These are phyloP conservation scores for Mirza zaza DNA, from an alignment of 2,113 vertebrate species.

Conservation along the genomic window DNA sequence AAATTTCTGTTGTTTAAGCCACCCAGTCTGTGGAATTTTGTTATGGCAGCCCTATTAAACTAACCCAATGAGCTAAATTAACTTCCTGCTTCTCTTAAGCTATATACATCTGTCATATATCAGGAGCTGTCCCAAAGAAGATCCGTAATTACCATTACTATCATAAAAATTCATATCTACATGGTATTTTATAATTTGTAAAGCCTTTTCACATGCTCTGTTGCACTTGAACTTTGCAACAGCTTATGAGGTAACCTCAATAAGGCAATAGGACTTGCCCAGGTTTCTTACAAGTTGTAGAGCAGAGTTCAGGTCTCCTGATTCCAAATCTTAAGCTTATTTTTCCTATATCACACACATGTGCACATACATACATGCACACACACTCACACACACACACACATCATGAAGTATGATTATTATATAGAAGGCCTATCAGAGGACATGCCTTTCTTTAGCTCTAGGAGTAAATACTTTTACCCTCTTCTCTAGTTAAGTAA, in stretches of 20 bases:
- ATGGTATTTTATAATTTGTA: conserved; percentile 34
- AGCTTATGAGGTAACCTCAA: background rate
- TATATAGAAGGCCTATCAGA: background rate
- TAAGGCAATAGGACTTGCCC: background rate
- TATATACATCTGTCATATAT: background rate
- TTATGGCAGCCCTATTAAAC: background rate
- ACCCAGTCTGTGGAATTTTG: background rate
- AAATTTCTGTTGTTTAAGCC: conserved; percentile 6
- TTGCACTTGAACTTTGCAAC: conserved; percentile 49
- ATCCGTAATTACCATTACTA: conserved; percentile 14
- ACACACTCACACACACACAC: background rate
- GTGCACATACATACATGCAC: background rate
- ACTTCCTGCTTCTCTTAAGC: conserved; percentile 41
- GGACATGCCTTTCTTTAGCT: conserved; percentile 10
- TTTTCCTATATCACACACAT: background rate
- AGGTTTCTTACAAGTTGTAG: background rate
- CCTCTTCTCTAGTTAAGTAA: background rate
- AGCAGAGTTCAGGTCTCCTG: background rate
- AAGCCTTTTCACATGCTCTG: conserved; percentile 8
- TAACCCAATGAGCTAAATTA: background rate
- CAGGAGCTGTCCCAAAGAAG: conserved; percentile 13
- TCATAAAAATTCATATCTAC: conserved; percentile 19
- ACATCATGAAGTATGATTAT: background rate
- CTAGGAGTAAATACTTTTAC: conserved; percentile 7
- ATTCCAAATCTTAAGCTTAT: background rate